phyloP scores from a whole-genome alignment of 2,797 vertebrate species.

The Linurgus olivaceus region DNA sequence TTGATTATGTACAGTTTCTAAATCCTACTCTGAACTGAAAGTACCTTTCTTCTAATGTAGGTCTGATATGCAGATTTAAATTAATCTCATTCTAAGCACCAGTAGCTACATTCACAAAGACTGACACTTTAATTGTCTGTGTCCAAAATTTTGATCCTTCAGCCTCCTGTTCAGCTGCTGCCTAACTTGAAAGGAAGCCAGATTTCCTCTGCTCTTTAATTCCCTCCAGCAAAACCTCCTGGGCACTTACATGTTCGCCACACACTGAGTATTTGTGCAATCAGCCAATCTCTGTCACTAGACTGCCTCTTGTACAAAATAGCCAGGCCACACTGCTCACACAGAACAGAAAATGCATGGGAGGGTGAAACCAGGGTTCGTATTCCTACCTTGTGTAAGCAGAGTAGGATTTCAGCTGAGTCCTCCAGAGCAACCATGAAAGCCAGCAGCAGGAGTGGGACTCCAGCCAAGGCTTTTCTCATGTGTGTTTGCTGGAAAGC shows the following conservation, averaged over 20 bases:
- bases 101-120: background rate
- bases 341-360: background rate
- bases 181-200: background rate
- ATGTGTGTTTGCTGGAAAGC: background rate
- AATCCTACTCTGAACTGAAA: background rate
- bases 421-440: background rate
- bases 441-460: background rate
- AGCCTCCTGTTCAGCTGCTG: background rate
- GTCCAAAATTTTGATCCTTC: background rate
- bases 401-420: background rate
- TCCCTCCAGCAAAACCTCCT: background rate
- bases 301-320: background rate
- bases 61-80: background rate
- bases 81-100: background rate
- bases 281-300: background rate
- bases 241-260: background rate
- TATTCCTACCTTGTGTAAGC: rapidly evolving
- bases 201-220: background rate
- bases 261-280: background rate
- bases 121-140: background rate
- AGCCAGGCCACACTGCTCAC: background rate
- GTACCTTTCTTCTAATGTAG: background rate
- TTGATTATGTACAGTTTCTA: background rate
- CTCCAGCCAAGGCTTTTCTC: background rate
- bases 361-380: background rate